Conservation (phyloP, 2,113 vertebrate genomes). For the Corvus cornix region DNA sequence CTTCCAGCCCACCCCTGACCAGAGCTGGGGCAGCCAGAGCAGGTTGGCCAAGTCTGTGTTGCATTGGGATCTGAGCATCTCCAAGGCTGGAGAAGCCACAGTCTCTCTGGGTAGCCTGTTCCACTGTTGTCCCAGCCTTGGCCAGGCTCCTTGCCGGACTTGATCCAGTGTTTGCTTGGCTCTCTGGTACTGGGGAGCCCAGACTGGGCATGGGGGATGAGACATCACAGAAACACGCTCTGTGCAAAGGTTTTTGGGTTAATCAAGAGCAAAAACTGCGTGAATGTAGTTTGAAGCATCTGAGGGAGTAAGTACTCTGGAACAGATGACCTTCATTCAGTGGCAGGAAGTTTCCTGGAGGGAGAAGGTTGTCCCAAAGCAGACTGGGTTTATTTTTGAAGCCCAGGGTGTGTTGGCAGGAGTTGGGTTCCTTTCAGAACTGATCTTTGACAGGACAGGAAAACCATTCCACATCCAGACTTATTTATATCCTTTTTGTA, state of each 20-base stretch:
- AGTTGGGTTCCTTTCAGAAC: background rate
- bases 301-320: background rate
- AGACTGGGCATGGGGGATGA: background rate
- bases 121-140: background rate
- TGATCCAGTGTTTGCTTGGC: accelerated
- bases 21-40: background rate
- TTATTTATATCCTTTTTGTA: background rate
- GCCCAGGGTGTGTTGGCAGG: background rate
- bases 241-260: background rate
- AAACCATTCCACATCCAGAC: background rate
- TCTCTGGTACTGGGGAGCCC: background rate
- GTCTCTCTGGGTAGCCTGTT: accelerated
- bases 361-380: background rate
- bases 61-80: background rate
- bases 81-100: background rate
- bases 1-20: accelerated
- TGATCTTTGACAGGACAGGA: background rate
- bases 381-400: background rate
- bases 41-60: background rate
- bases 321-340: background rate
- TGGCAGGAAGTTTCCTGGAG: background rate
- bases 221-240: background rate
- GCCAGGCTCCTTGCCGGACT: background rate
- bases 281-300: background rate
- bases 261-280: accelerated